phyloP scores from a whole-genome alignment of 2,113 vertebrate species.

The Mastomys natalensis region DNA sequence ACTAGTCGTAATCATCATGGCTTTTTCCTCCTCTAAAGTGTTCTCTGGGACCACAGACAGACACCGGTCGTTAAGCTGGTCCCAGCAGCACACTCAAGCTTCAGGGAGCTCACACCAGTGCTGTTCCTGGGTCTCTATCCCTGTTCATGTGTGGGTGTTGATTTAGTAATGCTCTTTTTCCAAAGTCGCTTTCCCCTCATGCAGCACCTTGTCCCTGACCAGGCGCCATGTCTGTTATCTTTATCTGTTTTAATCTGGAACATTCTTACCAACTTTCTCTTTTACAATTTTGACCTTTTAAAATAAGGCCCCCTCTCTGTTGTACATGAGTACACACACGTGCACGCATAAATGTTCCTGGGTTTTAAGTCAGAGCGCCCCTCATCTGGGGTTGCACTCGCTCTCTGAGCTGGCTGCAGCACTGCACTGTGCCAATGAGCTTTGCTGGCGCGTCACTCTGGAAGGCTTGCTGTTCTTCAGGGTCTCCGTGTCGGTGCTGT shows the following conservation, averaged over 20 bases:
- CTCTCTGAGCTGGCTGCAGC: background rate
- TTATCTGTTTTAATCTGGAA: background rate
- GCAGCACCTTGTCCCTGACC: background rate
- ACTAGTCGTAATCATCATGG: background rate
- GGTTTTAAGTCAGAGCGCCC: background rate
- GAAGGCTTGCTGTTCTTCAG: background rate
- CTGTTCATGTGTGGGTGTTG: background rate
- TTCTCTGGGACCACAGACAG: background rate
- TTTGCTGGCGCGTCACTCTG: background rate
- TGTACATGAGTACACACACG: background rate
- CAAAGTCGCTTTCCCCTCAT: background rate
- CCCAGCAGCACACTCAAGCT: background rate
- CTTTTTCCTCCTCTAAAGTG: background rate
- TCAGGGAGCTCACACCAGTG: background rate
- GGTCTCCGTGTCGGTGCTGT: background rate
- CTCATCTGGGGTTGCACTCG: too few relatives aligned
- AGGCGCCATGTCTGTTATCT: background rate
- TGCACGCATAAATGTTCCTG: too few relatives aligned
- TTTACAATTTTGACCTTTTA: background rate
- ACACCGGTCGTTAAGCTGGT: background rate
- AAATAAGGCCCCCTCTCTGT: background rate
- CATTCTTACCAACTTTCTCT: slow-evolving; percentile 18
- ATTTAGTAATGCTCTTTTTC: background rate
- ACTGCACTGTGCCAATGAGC: background rate
- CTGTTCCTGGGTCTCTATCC: background rate